A percentile compares a stretch with the other conserved stretches of the same genome.
Evolutionary conservation across 2,797 vertebrate species (phyloP).

Genomic region (Myripristis jacobus): DNA sequence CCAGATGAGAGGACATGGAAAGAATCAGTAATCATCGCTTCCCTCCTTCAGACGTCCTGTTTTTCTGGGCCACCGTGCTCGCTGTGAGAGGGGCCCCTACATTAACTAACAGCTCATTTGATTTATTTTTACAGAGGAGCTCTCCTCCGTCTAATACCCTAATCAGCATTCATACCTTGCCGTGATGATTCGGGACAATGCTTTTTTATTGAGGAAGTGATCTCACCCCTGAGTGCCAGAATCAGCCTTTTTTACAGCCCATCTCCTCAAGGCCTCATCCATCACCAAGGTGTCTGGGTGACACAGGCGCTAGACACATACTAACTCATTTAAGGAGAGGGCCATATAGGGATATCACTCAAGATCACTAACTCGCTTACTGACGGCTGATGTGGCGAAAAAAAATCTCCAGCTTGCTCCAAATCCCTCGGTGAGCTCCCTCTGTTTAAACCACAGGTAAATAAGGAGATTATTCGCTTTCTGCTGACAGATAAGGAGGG

Average conservation of each 20-base stretch:
- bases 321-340: constrained; percentile 80
- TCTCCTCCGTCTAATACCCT: constrained; percentile 95
- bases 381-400: constrained; percentile 90
- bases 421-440: constrained; percentile 85
- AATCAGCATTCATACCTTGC: constrained; percentile 98
- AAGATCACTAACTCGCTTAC: constrained; percentile 92
- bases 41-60: constrained; percentile 19
- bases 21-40: background rate
- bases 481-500: constrained; percentile 56
- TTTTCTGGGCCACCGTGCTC: background rate
- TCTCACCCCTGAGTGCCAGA: constrained; percentile 98
- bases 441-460: constrained; percentile 88
- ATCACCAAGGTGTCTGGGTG: constrained; percentile 92
- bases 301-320: constrained; percentile 84
- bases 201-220: constrained; percentile 98
- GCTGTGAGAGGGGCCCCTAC: constrained; percentile 22
- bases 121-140: constrained; percentile 91
- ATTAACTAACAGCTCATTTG: constrained; percentile 70
- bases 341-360: constrained; percentile 73
- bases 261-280: constrained; percentile 95
- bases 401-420: constrained; percentile 83
- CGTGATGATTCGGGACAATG: constrained; percentile 95
- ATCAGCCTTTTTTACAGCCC: constrained; percentile 93
- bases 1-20: background rate
- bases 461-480: constrained; percentile 79